A percentile compares a stretch with the other conserved stretches of the same genome.
These are phyloP conservation scores for Callospermophilus lateralis DNA, from an alignment of 2,113 vertebrate species.

Conservation along the genomic window DNA sequence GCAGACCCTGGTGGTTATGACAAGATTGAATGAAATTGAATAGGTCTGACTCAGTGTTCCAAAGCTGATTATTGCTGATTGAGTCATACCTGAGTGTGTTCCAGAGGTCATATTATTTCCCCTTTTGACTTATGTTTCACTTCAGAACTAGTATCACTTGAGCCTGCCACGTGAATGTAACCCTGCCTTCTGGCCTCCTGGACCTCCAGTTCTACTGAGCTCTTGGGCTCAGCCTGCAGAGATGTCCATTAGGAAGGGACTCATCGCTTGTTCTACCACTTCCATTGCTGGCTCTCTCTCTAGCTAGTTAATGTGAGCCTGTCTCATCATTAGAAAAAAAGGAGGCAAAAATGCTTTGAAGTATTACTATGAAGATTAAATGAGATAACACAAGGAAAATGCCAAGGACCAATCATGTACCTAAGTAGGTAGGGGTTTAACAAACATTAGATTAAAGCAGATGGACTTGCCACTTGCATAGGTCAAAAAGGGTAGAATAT, in stretches of 20 bases:
- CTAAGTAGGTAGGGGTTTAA: not conserved
- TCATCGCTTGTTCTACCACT: not conserved
- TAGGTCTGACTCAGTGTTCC: constrained; percentile 37
- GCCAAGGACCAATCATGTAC: not conserved
- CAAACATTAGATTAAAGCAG: not conserved
- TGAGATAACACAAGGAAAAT: not conserved
- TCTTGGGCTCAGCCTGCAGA: not conserved
- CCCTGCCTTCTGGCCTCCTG: not conserved
- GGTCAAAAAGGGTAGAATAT: not conserved
- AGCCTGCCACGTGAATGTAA: not conserved
- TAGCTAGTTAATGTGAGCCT: not conserved
- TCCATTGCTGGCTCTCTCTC: too few species aligned
- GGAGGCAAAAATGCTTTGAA: not conserved
- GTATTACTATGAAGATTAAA: not conserved
- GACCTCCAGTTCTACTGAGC: not conserved
- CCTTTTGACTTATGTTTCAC: constrained; percentile 39
- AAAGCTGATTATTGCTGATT: not conserved
- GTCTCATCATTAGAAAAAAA: not conserved
- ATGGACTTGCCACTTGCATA: not conserved
- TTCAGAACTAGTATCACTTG: not conserved
- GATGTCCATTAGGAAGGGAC: not conserved
- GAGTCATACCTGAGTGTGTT: not conserved
- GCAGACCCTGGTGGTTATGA: not conserved
- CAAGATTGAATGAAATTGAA: not conserved
- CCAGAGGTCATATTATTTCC: constrained; percentile 30